These are phyloP conservation scores for Agrotis puta DNA, from an alignment of 2,888 invertebrate species.

Conservation along the genomic window DNA sequence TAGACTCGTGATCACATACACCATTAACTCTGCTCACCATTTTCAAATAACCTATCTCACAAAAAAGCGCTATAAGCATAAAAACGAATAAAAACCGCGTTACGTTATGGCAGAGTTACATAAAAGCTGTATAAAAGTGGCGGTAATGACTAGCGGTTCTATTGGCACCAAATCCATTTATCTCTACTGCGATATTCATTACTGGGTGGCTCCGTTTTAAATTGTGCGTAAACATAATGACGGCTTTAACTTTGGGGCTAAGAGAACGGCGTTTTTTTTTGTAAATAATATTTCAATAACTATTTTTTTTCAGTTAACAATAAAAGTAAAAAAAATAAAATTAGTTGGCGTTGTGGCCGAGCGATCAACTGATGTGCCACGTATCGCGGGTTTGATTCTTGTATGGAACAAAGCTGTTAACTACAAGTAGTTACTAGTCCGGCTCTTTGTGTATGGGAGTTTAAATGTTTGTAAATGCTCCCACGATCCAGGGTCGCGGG, in stretches of 20 bases:
- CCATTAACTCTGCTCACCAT: background rate
- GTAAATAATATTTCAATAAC: background rate
- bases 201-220: conserved; percentile 76
- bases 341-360: too few species aligned
- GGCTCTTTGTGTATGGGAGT: too few species aligned
- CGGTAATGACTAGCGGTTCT: conserved; percentile 65
- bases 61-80: conserved; percentile 31
- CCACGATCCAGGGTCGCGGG: too few species aligned
- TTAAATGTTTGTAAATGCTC: too few species aligned
- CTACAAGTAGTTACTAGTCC: too few species aligned
- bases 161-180: conserved; percentile 78
- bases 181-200: conserved; percentile 77
- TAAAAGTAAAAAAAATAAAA: too few species aligned
- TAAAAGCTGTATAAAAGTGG: conserved; percentile 53
- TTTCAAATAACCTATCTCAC: conserved; percentile 13
- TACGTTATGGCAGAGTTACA: conserved; percentile 32
- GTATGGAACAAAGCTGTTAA: too few species aligned
- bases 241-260: conserved; percentile 70
- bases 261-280: conserved; percentile 42
- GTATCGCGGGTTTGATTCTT: too few species aligned
- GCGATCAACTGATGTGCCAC: too few species aligned
- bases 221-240: conserved; percentile 84
- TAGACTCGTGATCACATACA: background rate
- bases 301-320: background rate
- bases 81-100: conserved; percentile 43